These are phyloP conservation scores for Parapristionchus giblindavisi DNA, from an alignment of 2,888 invertebrate genomes.

Conservation along the genomic window DNA sequence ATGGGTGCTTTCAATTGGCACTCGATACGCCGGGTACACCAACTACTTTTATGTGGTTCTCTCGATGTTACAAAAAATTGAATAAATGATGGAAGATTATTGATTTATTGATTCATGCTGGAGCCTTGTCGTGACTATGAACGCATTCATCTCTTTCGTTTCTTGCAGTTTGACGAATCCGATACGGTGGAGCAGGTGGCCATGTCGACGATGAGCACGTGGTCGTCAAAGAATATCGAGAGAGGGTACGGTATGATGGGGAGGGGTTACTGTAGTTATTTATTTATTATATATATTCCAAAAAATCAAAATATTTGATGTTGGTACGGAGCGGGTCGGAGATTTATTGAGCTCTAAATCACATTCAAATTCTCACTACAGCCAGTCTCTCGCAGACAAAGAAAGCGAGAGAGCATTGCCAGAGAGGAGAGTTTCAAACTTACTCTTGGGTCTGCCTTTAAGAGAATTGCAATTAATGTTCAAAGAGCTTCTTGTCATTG, in stretches of 20 bases:
- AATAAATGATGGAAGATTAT: too few species aligned
- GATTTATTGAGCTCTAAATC: too few species aligned
- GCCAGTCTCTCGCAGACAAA: not conserved
- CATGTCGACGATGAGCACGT: conserved; percentile 54
- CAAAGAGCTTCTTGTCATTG: too few species aligned
- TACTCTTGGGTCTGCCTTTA: not conserved
- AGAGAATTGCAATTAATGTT: too few species aligned
- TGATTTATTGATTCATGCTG: too few species aligned
- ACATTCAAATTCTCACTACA: not conserved
- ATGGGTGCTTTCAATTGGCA: too few species aligned
- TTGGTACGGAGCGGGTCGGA: too few species aligned
- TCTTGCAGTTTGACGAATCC: conserved; percentile 48
- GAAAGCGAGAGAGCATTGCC: not conserved
- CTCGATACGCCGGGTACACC: too few species aligned
- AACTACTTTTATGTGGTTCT: too few species aligned
- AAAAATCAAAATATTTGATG: not conserved
- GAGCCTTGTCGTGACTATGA: too few species aligned
- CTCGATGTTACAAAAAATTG: too few species aligned
- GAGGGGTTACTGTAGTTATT: not conserved
- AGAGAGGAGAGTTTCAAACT: not conserved
- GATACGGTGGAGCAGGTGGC: conserved; percentile 53
- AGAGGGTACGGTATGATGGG: not conserved
- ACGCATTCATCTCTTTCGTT: too few species aligned
- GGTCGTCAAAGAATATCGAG: conserved; percentile 43
- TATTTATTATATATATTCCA: conserved; percentile 34